A percentile compares a stretch with the other conserved stretches of the same genome.
phyloP scores from a whole-genome alignment of 1,140 invertebrate species.

The Pararge aegeria region DNA sequence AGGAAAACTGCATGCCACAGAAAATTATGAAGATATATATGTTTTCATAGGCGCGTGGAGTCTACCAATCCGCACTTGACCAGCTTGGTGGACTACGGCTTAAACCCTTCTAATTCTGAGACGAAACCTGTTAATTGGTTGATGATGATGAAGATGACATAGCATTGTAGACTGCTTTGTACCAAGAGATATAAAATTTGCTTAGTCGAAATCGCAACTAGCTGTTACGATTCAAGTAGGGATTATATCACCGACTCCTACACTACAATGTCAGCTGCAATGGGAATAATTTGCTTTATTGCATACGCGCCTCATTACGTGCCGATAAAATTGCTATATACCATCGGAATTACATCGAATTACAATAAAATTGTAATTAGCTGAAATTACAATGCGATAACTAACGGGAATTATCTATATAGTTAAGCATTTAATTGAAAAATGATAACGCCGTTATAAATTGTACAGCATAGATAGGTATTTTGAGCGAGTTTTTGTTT shows the following conservation, averaged over 20 bases:
- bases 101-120: too few species aligned
- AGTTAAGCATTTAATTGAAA: slow-evolving; percentile 21
- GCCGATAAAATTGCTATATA: slow-evolving; percentile 18
- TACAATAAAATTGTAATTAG: slow-evolving; percentile 30
- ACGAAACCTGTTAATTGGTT: too few species aligned
- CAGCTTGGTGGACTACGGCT: too few species aligned
- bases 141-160: too few species aligned
- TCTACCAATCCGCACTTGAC: too few species aligned
- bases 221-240: background rate
- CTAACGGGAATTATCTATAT: slow-evolving; percentile 21
- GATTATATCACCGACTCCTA: background rate
- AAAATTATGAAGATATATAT: too few species aligned
- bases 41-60: too few species aligned
- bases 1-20: too few species aligned
- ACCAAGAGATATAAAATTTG: too few species aligned
- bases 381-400: slow-evolving; percentile 19
- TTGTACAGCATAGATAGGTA: background rate
- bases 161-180: too few species aligned
- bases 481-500: too few species aligned
- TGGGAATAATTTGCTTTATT: slow-evolving; percentile 30
- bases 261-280: slow-evolving; percentile 16
- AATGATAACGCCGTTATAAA: slow-evolving; percentile 9
- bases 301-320: slow-evolving; percentile 22
- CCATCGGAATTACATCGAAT: slow-evolving; percentile 23
- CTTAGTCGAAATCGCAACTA: too few species aligned